Base-by-base conservation (phyloP, 1,140 invertebrate genomes). In the Drosophila sp. region DNA sequence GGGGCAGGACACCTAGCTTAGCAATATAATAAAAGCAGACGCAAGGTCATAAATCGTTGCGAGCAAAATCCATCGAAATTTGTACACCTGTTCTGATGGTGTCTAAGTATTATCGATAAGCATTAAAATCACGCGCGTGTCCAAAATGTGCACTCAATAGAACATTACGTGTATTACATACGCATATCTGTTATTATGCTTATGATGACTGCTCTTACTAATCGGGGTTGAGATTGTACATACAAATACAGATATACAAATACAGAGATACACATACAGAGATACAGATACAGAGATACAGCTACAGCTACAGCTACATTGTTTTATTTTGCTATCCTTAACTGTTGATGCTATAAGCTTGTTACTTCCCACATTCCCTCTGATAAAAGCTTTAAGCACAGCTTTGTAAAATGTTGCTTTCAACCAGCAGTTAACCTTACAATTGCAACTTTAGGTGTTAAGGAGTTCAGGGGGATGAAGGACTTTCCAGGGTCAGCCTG, bases 121-220 rank as follows among this genome's bases (percentile, higher is more conserved):
- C 81, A 86, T 86, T 87, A 82, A 87, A 82, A 78, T 82, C 78
- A 82, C 53, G 59, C 63, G 78, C 81, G 78, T 84, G 82, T 84
- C 74, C 78, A 84, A 84, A 86, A 86, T 77, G 62, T 36, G 58
- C 66, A 65, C 69, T 54, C 45, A 61, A 57, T 56, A 64, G 51
- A 56, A 64, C 69, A 69, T 58, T 81, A 86, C 78, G 71, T 84
- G 80, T 50, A 67, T 64, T 45, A 73, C 80, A 80, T 84, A 72
- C 77, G 70, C 62, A 63, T 81, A 62, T 57, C 65, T 65, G 41
- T 62, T 48, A 45, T 67, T 40, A 51, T 53, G 4, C 21, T 21
- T 21, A 21, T 64, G 51, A 74, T 77, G 64, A 58, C 59, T 34
- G 21, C 7, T 29, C 13, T 36, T 63, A 45, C 63, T 73, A 73